Base-by-base conservation (phyloP, 2,888 invertebrate species). In the Drosophila suboccidentalis region DNA sequence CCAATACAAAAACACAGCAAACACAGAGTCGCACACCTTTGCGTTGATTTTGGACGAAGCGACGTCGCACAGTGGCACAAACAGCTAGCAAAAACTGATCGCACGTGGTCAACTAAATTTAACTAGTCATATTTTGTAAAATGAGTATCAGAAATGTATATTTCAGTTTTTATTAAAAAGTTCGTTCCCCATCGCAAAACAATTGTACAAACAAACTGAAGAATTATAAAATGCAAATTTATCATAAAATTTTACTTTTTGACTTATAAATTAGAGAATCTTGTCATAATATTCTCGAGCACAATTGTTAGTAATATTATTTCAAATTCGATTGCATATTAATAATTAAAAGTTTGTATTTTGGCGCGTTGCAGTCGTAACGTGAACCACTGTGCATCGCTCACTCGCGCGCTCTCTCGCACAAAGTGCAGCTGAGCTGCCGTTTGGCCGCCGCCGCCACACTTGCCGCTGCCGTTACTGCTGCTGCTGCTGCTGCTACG, bases 351-450 rank as follows among this genome's bases (percentile, higher is more conserved):
- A 34, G 34, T 8, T 17, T 34, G 44, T n/a, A 22, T 43, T 61
- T 70, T 61, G 11, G 4, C 13, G 26, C 22, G 22, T 15, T 55
- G 54, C 41, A 50, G 26, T 55, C 38, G 13, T 9, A 15, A 22
- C 29, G 38, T 44, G 62, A 47, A 63, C 80, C 80, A 80, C 59
- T 71, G 77, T 75, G 69, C 61, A 57, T 41, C 71, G 79, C 70
- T 70, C 68, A 62, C 59, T 71, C 66, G 63, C 71, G 63, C 80
- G 67, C 79, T 72, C 84, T 78, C 85, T 87, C 88, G 72, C 89
- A 89, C 90, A 88, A 86, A 86, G 90, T 86, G 86, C 86, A 86
- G 86, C 90, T 86, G 81, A 86, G 90, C 85, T 90, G 90, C 89
- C 89, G 89, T 85, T 78, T 78, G 82, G 82, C 75, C 84, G 84